Evolutionary conservation across 2,888 invertebrate species (phyloP), one percentile per base, ranked within the genome.

Genomic region (Augiades crinisus): DNA sequence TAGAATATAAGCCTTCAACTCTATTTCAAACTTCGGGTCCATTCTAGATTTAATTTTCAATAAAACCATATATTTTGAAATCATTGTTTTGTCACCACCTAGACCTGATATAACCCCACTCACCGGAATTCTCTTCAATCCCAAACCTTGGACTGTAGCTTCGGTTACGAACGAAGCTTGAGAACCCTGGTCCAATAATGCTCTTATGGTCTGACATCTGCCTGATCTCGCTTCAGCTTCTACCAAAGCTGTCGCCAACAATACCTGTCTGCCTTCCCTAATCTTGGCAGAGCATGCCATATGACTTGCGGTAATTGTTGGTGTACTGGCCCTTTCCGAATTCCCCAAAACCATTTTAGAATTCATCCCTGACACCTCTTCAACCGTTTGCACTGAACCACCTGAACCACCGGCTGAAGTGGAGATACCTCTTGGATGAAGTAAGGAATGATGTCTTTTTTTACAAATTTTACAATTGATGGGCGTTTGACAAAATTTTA

Each of bases 241-340:
- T 17, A 65, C 55, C 16, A 63, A 12, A 8, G 67, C 64, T 3
- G 64, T 67, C 5, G 64, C 61, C 40, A 67, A 53, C 45, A 68
- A 51, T 10, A 62, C 60, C 33, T 60, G 59, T n/a, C 31, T 40
- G 37, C 17, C 17, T 14, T 19, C 12, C 7, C 12, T 27, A 47
- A 19, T 12, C 19, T 17, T 30, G 17, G 19, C 7, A 31, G 14
- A 38, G 13, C 38, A 38, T 7, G 24, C 24, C 34, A 24, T 17
- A 24, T 37, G 19, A 14, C 13, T 17, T 31, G 34, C 19, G 2
- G 19, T 19, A 37, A 37, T 14, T 10, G 36, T 37, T 37, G 17
- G 19, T 37, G 36, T 37, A 6, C 10, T 2, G 27, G 6, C 8
- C 12, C 13, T 7, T 10, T n/a, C 40, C 21, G 22, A 21, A 6